Percentiles rank a stretch among this genome's conserved stretches.
phyloP scores from a whole-genome alignment of 1,140 invertebrate species.

The Semibalanus balanoides region DNA sequence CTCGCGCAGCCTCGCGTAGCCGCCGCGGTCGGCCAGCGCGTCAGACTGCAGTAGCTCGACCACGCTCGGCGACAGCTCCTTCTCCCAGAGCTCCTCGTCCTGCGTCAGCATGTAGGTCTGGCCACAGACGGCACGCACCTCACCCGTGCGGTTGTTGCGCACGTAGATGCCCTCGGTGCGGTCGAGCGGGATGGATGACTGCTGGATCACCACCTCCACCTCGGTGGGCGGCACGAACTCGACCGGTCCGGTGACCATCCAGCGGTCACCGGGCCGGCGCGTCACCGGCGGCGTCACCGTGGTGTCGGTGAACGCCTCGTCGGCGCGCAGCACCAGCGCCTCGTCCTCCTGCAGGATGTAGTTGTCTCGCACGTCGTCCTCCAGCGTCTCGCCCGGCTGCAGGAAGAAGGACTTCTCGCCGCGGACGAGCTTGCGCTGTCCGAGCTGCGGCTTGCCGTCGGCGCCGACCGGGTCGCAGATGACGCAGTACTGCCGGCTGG shows the following conservation, averaged over 20 bases:
- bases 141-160: conserved; percentile 36
- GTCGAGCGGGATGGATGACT: conserved; percentile 37
- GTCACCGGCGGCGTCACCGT: conserved; percentile 16
- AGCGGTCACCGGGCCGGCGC: conserved; percentile 34
- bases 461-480: conserved; percentile 35
- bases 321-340: conserved; percentile 34
- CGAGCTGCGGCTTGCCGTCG: conserved; percentile 34
- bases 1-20: neutral
- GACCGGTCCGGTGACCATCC: conserved; percentile 38
- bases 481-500: conserved; percentile 36
- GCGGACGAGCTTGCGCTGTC: conserved; percentile 35
- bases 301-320: conserved; percentile 32
- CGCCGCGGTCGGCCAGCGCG: conserved; percentile 9
- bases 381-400: conserved; percentile 34
- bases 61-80: conserved; percentile 32
- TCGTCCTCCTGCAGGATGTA: conserved; percentile 37
- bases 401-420: conserved; percentile 38
- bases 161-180: conserved; percentile 42
- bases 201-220: conserved; percentile 35
- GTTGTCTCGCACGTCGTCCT: conserved; percentile 35
- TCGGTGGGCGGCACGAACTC: conserved; percentile 39
- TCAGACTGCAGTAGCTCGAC: conserved; percentile 27
- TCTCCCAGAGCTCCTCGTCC: conserved; percentile 40
- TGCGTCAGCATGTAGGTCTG: conserved; percentile 39
- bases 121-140: conserved; percentile 36